These are phyloP conservation scores for Carabus problematicus DNA, from an alignment of 2,888 invertebrate species.

Conservation along the genomic window DNA sequence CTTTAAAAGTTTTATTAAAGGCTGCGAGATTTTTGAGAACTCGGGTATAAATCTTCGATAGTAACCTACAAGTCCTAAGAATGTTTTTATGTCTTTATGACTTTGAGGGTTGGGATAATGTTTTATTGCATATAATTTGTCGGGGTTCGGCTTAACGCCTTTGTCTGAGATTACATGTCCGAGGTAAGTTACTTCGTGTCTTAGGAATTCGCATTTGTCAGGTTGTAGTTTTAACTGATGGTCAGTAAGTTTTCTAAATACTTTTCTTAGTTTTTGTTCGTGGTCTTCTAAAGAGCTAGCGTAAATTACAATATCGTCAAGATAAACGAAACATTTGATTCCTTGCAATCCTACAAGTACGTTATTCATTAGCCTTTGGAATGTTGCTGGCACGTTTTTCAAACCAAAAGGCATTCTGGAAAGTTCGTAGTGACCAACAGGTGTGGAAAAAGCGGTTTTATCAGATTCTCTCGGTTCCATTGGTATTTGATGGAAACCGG, in stretches of 20 bases:
- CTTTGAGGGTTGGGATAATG: slow-evolving; percentile 10
- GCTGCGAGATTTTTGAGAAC: too few relatives aligned
- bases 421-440: slow-evolving; percentile 51
- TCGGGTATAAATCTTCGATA: neutral
- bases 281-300: slow-evolving; percentile 10
- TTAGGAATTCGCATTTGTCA: slow-evolving; percentile 5
- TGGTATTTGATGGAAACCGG: too few relatives aligned
- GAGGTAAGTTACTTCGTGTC: neutral
- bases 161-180: slow-evolving; percentile 10
- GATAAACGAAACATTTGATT: slow-evolving; percentile 44
- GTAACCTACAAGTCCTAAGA: slow-evolving; percentile 14
- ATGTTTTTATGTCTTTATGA: slow-evolving; percentile 4
- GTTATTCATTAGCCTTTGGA: slow-evolving; percentile 55
- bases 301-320: slow-evolving; percentile 46
- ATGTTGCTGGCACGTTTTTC: slow-evolving; percentile 49
- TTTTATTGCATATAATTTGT: slow-evolving; percentile 10
- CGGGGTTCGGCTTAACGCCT: slow-evolving; percentile 18
- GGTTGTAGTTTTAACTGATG: too few relatives aligned
- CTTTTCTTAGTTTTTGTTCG: neutral
- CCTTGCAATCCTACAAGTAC: slow-evolving; percentile 44
- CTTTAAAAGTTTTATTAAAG: slow-evolving; percentile 42
- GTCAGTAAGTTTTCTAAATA: neutral
- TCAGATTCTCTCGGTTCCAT: slow-evolving; percentile 44
- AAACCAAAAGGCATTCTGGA: slow-evolving; percentile 53
- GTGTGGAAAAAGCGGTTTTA: slow-evolving; percentile 52